Base-by-base conservation (phyloP, 2,113 vertebrate genomes). In the Tragulus kanchil region DNA sequence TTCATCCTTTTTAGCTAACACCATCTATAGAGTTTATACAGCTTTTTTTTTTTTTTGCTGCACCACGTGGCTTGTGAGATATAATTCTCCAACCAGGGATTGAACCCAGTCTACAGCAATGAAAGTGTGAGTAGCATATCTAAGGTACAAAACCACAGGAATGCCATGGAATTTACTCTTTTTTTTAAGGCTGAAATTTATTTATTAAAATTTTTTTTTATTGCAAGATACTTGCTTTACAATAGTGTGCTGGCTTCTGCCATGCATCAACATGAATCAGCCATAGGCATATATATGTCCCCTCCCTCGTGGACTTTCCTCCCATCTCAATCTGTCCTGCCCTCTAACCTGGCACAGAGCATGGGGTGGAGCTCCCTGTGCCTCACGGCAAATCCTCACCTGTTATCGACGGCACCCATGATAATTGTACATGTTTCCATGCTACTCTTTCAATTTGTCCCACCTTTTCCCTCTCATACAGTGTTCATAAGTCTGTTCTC, bases 381-480 rank as follows among this genome's bases (percentile, higher is more conserved):
- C 23, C 67, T 42, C 36, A 42, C 9, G 12, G 67, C 36, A 42
- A 42, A 71, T 71, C 11, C 36, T 36, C 19, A 6, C 36, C 42
- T n/a, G 36, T 36, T 71, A 9, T 5, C n/a, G 11, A 3, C 12
- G 42, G 9, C 36, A 42, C 19, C 36, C 4, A 5, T 23, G 67
- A 36, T 71, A 19, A 71, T 42, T 42, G 36, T 21, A 59, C 58
- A 12, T 1, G 69, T 45, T 71, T 71, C 3, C n/a, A 42, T 4
- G 8, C 0, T 5, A 3, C 19, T 19, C 36, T 71, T 36, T 71
- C 36, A 21, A 13, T 71, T 1, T 3, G 10, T 10, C 69, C 10
- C 0, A 0, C 5, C 69, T 1, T 21, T 36, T 71, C 36, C 36
- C 36, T 73, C 69, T 11, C 69, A 5, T 0, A 25, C 67, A 1